phyloP scores from a whole-genome alignment of 1,140 invertebrate species.

The Eufriesea mexicana region DNA sequence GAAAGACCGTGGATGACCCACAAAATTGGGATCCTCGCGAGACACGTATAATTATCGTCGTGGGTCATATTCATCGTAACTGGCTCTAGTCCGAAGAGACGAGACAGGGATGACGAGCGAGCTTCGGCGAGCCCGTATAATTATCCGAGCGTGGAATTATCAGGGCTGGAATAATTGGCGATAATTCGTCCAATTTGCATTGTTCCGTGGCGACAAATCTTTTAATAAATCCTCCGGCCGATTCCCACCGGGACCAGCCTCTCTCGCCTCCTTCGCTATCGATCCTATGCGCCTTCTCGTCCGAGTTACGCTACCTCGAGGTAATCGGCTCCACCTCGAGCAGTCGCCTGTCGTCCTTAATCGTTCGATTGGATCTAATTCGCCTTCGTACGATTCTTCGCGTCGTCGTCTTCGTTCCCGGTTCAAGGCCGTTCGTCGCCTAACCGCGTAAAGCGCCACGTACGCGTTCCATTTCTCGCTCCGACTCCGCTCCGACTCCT shows the following conservation, averaged over 20 bases:
- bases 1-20: conserved; percentile 47
- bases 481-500: too few species aligned
- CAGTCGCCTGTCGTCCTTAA: conserved; percentile 58
- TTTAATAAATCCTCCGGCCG: not conserved
- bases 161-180: conserved; percentile 22
- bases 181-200: conserved; percentile 30
- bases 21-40: conserved; percentile 42
- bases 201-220: not conserved
- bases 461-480: not conserved
- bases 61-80: conserved; percentile 20
- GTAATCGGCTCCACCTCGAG: conserved; percentile 59
- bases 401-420: conserved; percentile 52
- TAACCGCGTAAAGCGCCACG: not conserved
- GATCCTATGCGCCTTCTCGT: conserved; percentile 15
- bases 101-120: conserved; percentile 10
- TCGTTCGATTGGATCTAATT: conserved; percentile 69
- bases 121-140: conserved; percentile 1
- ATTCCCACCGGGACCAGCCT: not conserved
- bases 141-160: conserved; percentile 23
- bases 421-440: conserved; percentile 57
- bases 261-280: not conserved
- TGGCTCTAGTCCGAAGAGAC: conserved; percentile 1
- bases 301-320: conserved; percentile 44
- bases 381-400: conserved; percentile 58
- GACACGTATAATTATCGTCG: conserved; percentile 40